Percentiles rank a stretch among this genome's conserved stretches.
Conservation (phyloP, 1,140 invertebrate species). For the Drosophila guanche region DNA sequence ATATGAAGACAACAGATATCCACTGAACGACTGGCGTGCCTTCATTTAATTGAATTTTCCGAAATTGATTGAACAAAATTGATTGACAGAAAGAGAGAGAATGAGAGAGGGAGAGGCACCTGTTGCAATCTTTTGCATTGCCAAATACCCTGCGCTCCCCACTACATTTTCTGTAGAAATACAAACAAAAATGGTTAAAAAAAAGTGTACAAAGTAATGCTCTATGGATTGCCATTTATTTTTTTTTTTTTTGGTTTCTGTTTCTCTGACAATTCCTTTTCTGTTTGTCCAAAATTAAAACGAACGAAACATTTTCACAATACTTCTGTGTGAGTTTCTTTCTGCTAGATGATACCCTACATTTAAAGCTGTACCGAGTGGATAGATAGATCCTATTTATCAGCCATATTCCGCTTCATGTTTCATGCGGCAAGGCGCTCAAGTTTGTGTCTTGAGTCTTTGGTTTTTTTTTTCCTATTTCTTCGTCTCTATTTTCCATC, state of each 20-base stretch:
- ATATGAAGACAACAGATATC: too few relatives aligned
- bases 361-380: too few relatives aligned
- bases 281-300: conserved; percentile 12
- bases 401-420: conserved; percentile 43
- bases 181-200: conserved; percentile 55
- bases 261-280: conserved; percentile 39
- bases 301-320: conserved; percentile 32
- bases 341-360: too few relatives aligned
- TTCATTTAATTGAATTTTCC: conserved; percentile 24
- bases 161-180: conserved; percentile 46
- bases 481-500: conserved; percentile 15
- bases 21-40: too few relatives aligned
- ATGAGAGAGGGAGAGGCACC: conserved; percentile 19
- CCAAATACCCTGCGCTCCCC: conserved; percentile 43
- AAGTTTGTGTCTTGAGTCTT: conserved; percentile 77
- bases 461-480: conserved; percentile 44
- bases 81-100: conserved; percentile 52
- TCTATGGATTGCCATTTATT: neutral
- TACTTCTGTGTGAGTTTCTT: neutral
- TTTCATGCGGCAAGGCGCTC: conserved; percentile 43
- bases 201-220: conserved; percentile 4
- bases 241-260: conserved; percentile 3
- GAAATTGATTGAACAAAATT: conserved; percentile 19
- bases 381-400: too few relatives aligned
- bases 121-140: conserved; percentile 77